Percentiles rank a stretch among this genome's conserved stretches.
phyloP scores from a whole-genome alignment of 2,797 vertebrate genomes.

The Rousettus madagascariensis region DNA sequence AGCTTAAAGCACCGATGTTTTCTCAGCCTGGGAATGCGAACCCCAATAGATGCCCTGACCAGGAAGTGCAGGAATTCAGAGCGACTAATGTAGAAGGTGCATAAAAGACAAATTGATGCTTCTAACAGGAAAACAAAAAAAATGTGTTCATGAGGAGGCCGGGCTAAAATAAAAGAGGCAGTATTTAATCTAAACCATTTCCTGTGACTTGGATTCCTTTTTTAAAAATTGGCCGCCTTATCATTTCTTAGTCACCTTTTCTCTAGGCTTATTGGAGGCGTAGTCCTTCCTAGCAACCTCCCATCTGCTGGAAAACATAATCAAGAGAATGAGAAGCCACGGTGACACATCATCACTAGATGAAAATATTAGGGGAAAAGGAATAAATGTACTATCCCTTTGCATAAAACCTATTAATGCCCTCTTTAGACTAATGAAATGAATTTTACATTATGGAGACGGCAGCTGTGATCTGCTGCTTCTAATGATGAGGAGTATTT shows the following conservation, averaged over 20 bases:
- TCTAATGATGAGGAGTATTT: background rate
- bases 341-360: slow-evolving; percentile 38
- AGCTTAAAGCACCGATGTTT: background rate
- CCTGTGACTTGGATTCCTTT: slow-evolving; percentile 63
- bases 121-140: slow-evolving; percentile 49
- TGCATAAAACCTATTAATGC: slow-evolving; percentile 53
- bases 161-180: slow-evolving; percentile 22
- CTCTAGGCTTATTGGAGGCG: slow-evolving; percentile 63
- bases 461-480: slow-evolving; percentile 34
- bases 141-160: slow-evolving; percentile 32
- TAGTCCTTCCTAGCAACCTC: slow-evolving; percentile 66
- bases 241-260: slow-evolving; percentile 77
- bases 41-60: background rate
- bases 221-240: slow-evolving; percentile 67
- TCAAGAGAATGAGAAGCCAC: background rate
- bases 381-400: background rate
- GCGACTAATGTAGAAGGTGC: background rate
- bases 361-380: slow-evolving; percentile 24
- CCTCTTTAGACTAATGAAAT: slow-evolving; percentile 42
- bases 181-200: slow-evolving; percentile 58
- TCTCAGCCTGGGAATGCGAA: background rate
- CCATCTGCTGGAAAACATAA: slow-evolving; percentile 72
- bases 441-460: background rate
- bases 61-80: background rate
- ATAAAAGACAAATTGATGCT: slow-evolving; percentile 24